Conservation (phyloP, 2,888 invertebrate species). For the Monoplex corrugatus region DNA sequence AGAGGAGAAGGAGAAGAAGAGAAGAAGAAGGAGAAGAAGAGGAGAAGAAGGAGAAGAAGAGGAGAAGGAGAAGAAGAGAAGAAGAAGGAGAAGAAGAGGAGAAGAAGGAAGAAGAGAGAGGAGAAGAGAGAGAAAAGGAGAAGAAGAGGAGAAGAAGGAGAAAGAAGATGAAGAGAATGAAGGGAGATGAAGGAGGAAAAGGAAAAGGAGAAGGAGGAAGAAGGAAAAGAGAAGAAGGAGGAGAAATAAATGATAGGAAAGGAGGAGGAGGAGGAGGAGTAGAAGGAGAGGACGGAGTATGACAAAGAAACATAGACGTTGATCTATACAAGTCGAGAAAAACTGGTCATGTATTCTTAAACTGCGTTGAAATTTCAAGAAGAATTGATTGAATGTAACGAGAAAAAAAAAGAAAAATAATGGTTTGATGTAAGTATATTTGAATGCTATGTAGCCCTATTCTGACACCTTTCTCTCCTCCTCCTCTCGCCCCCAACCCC, state of each 20-base stretch:
- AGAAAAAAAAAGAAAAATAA: neutral
- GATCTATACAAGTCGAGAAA: too few species aligned
- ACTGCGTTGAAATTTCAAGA: neutral
- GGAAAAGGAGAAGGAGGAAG: neutral
- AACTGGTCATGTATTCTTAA: neutral
- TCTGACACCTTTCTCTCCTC: too few species aligned
- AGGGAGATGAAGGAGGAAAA: neutral
- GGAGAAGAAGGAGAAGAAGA: neutral
- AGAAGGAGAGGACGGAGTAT: too few species aligned
- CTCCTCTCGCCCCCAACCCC: too few species aligned
- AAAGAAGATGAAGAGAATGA: neutral
- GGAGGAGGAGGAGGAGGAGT: too few species aligned
- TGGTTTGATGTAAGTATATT: neutral
- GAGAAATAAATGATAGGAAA: neutral
- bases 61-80: neutral
- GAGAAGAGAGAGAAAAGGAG: slow-evolving; percentile 7
- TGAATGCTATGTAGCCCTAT: neutral
- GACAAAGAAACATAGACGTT: too few species aligned
- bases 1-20: neutral
- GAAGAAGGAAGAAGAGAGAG: slow-evolving; percentile 32
- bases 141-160: neutral
- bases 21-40: neutral
- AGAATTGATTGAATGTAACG: neutral
- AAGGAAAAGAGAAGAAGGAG: neutral
- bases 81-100: neutral